phyloP scores from a whole-genome alignment of 2,888 invertebrate genomes.

The Periphyllus acericola region DNA sequence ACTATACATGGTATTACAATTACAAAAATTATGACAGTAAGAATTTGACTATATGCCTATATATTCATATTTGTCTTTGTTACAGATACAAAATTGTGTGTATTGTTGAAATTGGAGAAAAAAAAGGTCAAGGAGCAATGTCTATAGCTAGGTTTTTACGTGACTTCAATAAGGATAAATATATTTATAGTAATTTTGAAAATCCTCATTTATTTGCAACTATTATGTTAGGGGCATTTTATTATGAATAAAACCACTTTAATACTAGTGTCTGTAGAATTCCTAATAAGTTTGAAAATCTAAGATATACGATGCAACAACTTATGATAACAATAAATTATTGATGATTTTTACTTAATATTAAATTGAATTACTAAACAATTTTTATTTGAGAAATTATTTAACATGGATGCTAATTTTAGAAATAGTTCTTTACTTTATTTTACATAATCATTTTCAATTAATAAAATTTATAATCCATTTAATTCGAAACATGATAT shows the following conservation, averaged over 20 bases:
- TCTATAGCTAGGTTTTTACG: slow-evolving; percentile 75
- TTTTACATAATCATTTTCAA: too few relatives aligned
- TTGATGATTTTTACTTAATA: too few relatives aligned
- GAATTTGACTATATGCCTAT: not conserved
- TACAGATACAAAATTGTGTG: slow-evolving; percentile 76
- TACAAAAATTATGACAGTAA: too few relatives aligned
- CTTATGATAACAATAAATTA: too few relatives aligned
- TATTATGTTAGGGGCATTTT: slow-evolving; percentile 45
- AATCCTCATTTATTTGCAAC: slow-evolving; percentile 73
- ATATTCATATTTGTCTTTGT: slow-evolving; percentile 63
- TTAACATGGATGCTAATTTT: too few relatives aligned
- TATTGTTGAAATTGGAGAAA: slow-evolving; percentile 76
- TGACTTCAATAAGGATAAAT: slow-evolving; percentile 75
- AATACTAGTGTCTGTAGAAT: not conserved
- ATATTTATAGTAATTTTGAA: slow-evolving; percentile 73
- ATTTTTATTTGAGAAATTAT: too few relatives aligned
- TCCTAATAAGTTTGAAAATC: not conserved
- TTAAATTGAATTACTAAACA: too few relatives aligned
- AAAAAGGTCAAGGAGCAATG: slow-evolving; percentile 74
- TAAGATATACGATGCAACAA: too few relatives aligned
- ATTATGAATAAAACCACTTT: slow-evolving; percentile 49
- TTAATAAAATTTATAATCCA: too few relatives aligned
- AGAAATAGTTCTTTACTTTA: too few relatives aligned
- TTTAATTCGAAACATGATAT: too few relatives aligned
- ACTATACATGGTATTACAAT: too few relatives aligned